phyloP scores from a whole-genome alignment of 2,113 vertebrate species.

The Paracanthobrama guichenoti region DNA sequence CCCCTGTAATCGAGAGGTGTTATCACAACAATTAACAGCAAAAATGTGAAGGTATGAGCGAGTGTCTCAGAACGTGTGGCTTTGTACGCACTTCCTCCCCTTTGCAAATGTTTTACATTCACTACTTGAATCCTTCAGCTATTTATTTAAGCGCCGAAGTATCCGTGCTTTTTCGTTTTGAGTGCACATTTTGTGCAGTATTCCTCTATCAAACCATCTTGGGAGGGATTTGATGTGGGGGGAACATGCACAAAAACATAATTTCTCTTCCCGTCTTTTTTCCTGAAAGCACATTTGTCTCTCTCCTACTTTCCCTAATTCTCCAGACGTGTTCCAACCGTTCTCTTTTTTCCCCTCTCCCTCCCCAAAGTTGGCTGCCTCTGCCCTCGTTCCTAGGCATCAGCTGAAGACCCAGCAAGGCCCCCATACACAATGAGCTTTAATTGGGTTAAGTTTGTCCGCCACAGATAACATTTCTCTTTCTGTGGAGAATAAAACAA shows the following conservation, averaged over 20 bases:
- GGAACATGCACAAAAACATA: conserved; percentile 15
- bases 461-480: conserved; percentile 83
- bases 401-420: conserved; percentile 70
- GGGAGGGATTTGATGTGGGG: conserved; percentile 16
- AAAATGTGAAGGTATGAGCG: conserved; percentile 50
- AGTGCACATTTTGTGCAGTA: background rate
- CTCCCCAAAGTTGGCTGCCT: conserved; percentile 60
- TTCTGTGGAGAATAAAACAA: conserved; percentile 77
- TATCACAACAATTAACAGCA: conserved; percentile 67
- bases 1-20: conserved; percentile 61
- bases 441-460: conserved; percentile 86
- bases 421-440: conserved; percentile 75
- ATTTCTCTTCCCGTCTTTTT: conserved; percentile 43
- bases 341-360: conserved; percentile 21
- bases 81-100: conserved; percentile 36
- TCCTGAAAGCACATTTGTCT: conserved; percentile 55
- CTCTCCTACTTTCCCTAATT: conserved; percentile 50
- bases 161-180: background rate
- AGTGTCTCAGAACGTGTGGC: conserved; percentile 49
- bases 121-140: background rate
- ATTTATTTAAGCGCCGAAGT: background rate
- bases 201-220: conserved; percentile 24
- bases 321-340: conserved; percentile 48
- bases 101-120: background rate
- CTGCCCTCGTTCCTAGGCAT: conserved; percentile 62